phyloP scores from a whole-genome alignment of 2,888 invertebrate species.

The Tiliacea aurago region DNA sequence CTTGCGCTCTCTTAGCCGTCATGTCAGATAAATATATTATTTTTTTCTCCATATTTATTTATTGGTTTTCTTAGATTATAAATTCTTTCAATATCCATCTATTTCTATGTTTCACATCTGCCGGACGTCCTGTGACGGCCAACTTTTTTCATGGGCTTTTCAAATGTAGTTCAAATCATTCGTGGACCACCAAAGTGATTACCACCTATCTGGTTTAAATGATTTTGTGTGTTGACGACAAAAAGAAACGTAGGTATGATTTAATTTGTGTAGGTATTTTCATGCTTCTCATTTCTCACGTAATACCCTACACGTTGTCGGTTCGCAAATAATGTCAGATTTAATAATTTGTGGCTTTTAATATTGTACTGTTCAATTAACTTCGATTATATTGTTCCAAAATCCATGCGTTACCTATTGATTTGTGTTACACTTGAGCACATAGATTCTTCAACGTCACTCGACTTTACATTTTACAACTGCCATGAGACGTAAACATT shows the following conservation, averaged over 20 bases:
- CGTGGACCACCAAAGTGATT: too few relatives aligned
- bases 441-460: constrained; percentile 59
- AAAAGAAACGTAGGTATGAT: background rate
- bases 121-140: too few relatives aligned
- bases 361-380: constrained; percentile 7
- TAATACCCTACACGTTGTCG: background rate
- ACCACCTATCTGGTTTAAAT: too few relatives aligned
- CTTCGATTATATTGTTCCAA: constrained; percentile 13
- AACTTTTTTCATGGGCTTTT: too few relatives aligned
- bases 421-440: constrained; percentile 55
- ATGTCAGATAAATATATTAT: too few relatives aligned
- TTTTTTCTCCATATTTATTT: too few relatives aligned
- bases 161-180: too few relatives aligned
- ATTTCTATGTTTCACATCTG: too few relatives aligned
- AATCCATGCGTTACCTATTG: constrained; percentile 32
- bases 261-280: too few relatives aligned
- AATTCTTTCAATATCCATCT: too few relatives aligned
- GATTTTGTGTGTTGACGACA: background rate
- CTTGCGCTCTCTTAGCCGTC: too few relatives aligned
- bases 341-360: background rate
- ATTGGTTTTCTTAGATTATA: too few relatives aligned
- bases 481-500: background rate
- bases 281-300: background rate
- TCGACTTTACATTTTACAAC: background rate
- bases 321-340: background rate